Base-by-base conservation (phyloP, 2,888 invertebrate species). In the Rhyacophila evoluta region DNA sequence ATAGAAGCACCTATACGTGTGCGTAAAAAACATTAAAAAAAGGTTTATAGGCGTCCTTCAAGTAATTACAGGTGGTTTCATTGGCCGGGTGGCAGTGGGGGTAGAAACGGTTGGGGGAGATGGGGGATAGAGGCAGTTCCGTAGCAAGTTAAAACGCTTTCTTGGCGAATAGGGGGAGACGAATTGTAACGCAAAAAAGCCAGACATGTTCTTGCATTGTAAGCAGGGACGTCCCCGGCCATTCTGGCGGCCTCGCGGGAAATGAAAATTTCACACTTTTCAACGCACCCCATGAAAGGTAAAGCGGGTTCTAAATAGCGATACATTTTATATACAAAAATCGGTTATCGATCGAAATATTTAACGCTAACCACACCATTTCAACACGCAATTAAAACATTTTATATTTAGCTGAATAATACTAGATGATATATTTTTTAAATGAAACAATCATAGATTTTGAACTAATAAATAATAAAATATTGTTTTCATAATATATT, bases 21-120 rank as follows among this genome's bases (percentile, higher is more conserved):
- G 55, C 25, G 55, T 25, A 25, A 55, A 55, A 55, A 55, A 55
- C 55, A 55, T 55, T 55, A 55, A 55, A 55, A 55, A 55, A 55
- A 55, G 55, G 55, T 55, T 55, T 55, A 55, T 55, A 15, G 55
- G 55, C 55, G 55, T 55, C 55, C 55, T 55, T 55, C 55, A 55
- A 55, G 55, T 55, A 55, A 55, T 55, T 55, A 55, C 55, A 55
- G 55, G 55, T 55, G 55, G 55, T 55, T 55, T 55, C 55, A 55
- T 55, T 55, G 55, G 55, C 55, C 15, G 55, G 55, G 41, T 33
- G 29, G 29, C 4, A 33, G n/a, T n/a, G n/a, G 29, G 29, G 29
- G 6, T 33, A 2, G 2, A 6, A 6, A 6, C 29, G 55, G 55
- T 15, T 2, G 39, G 19, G 41, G 55, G 25, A 55, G 55, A 6